Base-by-base conservation (phyloP, 2,888 invertebrate species). In the Torymus texanus region DNA sequence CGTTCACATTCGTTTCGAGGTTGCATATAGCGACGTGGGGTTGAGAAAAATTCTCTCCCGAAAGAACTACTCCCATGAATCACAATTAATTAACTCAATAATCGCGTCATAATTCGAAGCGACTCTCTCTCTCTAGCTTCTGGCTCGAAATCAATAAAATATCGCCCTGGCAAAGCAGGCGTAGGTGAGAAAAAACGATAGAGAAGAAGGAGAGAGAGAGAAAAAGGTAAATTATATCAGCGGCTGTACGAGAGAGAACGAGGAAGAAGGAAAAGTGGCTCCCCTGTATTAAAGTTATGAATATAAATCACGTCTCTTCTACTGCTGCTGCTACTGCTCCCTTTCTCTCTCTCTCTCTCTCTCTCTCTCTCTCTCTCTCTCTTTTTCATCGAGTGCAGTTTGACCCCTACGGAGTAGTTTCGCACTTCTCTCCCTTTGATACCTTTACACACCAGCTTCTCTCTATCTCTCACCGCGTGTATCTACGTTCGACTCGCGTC, bases 271-370 rank as follows among this genome's bases (percentile, higher is more conserved):
- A 56, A 71, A 76, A 76, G 70, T 67, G 76, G 76, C 65, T 61
- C 24, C 86, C 85, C n/a, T n/a, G 87, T 85, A 88, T 88, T 87
- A 88, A 88, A 88, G 83, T 88, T 88, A 88, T 88, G 88, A 88
- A 88, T 88, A 88, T 88, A 88, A 88, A 88, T 88, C 87, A 87
- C 67, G 67, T 78, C 78, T 62, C 51, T 3, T 4, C 14, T 24
- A 66, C 18, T 74, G 21, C 21, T 29, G 29, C 5, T 29, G 29
- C 29, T 29, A 3, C 29, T 29, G 29, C 29, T 29, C 29, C 29
- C 29, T 29, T 29, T 29, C 3, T 29, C 29, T 29, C 29, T 29
- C 4, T 29, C 4, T 29, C 29, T 29, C 29, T 3, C 5, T 3
- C 29, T 4, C 3, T 29, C 21, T 21, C 21, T 21, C 21, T 21